A percentile compares a stretch with the other conserved stretches of the same genome.
Conservation (phyloP, 92 coral and sea anemone genomes). For the Epizoanthus ramosus region DNA sequence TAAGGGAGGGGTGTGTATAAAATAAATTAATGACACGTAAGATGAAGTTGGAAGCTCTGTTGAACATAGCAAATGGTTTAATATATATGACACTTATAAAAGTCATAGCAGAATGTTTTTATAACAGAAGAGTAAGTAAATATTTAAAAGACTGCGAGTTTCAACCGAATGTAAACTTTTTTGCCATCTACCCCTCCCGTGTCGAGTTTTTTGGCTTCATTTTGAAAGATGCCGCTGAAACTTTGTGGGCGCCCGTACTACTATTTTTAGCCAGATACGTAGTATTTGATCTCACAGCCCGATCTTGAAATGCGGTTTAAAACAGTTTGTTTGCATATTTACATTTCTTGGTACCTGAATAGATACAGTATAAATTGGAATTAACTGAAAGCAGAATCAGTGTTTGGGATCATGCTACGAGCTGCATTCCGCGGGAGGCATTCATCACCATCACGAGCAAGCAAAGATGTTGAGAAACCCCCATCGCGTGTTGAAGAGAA, state of each 20-base stretch:
- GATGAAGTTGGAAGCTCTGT: background rate
- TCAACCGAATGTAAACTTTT: too few species aligned
- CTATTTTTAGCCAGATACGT: too few species aligned
- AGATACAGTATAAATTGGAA: background rate
- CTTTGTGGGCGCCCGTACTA: too few species aligned
- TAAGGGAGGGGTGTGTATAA: background rate
- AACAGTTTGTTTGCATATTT: background rate
- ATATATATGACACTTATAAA: background rate
- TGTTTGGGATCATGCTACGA: constrained; percentile 49
- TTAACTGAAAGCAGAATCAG: background rate
- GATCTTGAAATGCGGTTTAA: too few species aligned
- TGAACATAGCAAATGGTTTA: background rate
- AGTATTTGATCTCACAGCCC: too few species aligned
- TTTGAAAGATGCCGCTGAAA: too few species aligned
- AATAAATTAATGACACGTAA: background rate
- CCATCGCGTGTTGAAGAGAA: background rate
- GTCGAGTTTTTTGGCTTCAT: too few species aligned
- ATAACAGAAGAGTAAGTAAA: too few species aligned
- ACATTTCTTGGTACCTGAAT: background rate
- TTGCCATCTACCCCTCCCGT: too few species aligned
- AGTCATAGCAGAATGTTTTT: too few species aligned
- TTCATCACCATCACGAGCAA: constrained; percentile 23
- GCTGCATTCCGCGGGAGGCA: constrained; percentile 72
- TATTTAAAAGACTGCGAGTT: too few species aligned
- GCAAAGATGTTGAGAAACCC: constrained; percentile 15